A percentile compares a stretch with the other conserved stretches of the same genome.
Conservation (phyloP, 1,140 invertebrate species). For the Pinna nobilis region DNA sequence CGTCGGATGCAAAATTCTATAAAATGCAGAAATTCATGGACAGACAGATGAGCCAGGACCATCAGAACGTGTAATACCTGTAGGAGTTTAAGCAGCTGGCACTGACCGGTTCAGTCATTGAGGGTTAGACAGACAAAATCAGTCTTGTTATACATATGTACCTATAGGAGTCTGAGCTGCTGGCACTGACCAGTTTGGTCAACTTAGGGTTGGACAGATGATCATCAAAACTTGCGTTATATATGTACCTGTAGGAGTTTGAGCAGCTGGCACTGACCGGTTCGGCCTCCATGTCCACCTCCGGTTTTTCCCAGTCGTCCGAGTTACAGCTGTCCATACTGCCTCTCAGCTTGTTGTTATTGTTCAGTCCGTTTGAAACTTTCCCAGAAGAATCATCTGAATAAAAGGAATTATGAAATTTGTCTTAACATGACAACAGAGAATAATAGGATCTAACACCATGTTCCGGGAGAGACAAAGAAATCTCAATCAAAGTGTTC, state of each 20-base stretch:
- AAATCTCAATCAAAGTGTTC: too few relatives aligned
- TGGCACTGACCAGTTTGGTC: neutral
- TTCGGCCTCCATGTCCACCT: conserved; percentile 19
- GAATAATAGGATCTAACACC: too few relatives aligned
- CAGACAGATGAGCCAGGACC: neutral
- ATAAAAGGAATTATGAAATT: too few relatives aligned
- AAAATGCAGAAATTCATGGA: neutral
- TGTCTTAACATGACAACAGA: too few relatives aligned
- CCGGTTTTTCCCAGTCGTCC: conserved; percentile 31
- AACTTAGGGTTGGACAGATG: neutral
- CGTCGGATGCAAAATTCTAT: too few relatives aligned
- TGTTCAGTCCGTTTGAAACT: neutral
- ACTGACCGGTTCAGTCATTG: conserved; percentile 30
- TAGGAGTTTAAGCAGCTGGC: conserved; percentile 50
- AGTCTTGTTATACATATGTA: neutral
- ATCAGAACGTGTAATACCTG: conserved; percentile 27
- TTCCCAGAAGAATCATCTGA: too few relatives aligned
- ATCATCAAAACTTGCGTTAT: neutral
- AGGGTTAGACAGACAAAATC: neutral
- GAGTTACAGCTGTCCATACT: conserved; percentile 27
- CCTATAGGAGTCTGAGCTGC: neutral
- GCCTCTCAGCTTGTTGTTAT: conserved; percentile 3
- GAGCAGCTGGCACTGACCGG: conserved; percentile 22
- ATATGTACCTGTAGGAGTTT: conserved; percentile 36
- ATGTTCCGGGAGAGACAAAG: too few relatives aligned